Evolutionary conservation across 2,797 vertebrate species (phyloP).

Genomic region (Tangara arthus): DNA sequence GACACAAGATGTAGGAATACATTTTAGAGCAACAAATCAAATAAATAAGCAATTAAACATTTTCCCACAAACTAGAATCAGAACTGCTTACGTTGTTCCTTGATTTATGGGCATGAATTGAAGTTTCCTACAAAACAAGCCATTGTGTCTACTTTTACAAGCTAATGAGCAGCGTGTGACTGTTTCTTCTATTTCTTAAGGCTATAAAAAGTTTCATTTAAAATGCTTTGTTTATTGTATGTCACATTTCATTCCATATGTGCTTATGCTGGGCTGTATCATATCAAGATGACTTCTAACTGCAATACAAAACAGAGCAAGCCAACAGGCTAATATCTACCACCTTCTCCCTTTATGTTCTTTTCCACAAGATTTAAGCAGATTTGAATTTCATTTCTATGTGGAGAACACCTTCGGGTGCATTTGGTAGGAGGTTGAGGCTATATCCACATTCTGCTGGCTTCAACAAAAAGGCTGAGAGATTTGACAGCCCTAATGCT

Average conservation of each 20-base stretch:
- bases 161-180: slow-evolving; percentile 23
- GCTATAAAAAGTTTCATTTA: slow-evolving; percentile 43
- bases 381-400: not conserved
- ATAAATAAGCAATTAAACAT: slow-evolving; percentile 26
- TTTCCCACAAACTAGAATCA: slow-evolving; percentile 21
- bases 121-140: slow-evolving; percentile 44
- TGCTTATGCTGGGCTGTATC: not conserved
- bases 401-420: not conserved
- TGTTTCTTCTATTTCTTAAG: slow-evolving; percentile 41
- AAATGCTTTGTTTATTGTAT: slow-evolving; percentile 33
- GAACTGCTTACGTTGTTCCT: not conserved
- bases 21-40: not conserved
- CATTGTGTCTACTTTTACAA: slow-evolving; percentile 46
- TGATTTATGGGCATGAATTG: slow-evolving; percentile 36
- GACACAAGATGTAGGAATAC: not conserved
- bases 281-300: not conserved
- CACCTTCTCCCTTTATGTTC: not conserved
- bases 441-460: not conserved
- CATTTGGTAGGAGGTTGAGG: not conserved
- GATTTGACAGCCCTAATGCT: not conserved
- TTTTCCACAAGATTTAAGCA: not conserved
- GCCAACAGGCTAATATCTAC: not conserved
- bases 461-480: not conserved
- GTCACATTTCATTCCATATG: slow-evolving; percentile 51
- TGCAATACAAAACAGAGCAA: not conserved